Evolutionary conservation across 2,113 vertebrate genomes (phyloP).

Genomic region (Eidolon helvum): DNA sequence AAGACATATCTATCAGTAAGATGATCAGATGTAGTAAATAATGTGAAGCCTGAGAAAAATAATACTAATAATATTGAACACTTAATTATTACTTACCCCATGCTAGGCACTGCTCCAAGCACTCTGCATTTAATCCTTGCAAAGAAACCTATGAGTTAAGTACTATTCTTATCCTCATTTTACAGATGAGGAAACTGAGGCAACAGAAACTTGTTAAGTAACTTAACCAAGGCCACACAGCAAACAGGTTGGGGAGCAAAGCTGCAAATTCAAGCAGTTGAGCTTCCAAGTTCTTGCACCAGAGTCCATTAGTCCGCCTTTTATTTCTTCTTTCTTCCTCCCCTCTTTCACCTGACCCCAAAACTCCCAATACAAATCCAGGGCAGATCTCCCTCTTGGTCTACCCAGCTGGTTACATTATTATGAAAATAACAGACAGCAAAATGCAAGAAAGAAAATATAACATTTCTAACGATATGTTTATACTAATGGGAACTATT

Average conservation of each 20-base stretch:
- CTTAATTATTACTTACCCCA: background rate
- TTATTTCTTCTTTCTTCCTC: background rate
- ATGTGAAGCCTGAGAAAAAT: background rate
- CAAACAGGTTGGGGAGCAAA: background rate
- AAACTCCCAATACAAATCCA: background rate
- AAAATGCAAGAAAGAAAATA: background rate
- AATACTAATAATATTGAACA: background rate
- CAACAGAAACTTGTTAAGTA: background rate
- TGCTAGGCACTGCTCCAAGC: background rate
- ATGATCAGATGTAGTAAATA: background rate
- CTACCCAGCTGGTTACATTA: background rate
- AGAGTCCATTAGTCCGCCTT: background rate
- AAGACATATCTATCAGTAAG: background rate
- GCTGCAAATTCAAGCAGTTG: background rate
- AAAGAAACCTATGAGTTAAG: background rate
- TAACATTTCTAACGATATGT: background rate
- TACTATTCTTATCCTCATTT: background rate
- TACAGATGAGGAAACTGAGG: background rate
- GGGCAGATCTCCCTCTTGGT: background rate
- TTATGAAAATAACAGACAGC: background rate
- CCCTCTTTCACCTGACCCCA: background rate
- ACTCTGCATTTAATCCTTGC: background rate
- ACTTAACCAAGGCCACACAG: background rate
- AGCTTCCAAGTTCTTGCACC: background rate
- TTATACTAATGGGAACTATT: background rate